These are phyloP conservation scores for Diplosoma virens DNA, from an alignment of 23 tunicate species.

Conservation along the genomic window DNA sequence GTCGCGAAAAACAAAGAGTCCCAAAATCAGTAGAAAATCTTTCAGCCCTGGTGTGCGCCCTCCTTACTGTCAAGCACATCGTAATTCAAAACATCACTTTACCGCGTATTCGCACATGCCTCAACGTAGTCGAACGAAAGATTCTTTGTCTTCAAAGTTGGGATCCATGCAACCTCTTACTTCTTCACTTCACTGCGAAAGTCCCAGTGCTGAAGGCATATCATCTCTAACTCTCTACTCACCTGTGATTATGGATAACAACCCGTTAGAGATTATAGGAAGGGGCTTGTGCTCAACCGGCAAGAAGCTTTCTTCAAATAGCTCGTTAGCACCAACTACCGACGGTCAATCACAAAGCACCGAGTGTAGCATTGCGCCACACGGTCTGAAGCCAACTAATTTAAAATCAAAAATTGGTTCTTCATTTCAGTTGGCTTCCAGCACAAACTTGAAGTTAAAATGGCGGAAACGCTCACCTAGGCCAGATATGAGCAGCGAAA, in stretches of 20 bases:
- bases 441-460: conserved; percentile 33
- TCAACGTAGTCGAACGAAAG: conserved; percentile 17
- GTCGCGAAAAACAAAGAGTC: conserved; percentile 71
- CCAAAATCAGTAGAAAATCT: conserved; percentile 65
- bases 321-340: not conserved
- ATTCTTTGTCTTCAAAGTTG: not conserved
- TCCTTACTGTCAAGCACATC: conserved; percentile 36
- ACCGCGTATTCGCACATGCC: not conserved
- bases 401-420: not conserved
- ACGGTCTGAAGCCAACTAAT: not conserved
- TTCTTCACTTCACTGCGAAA: conserved; percentile 19
- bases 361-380: conserved; percentile 16
- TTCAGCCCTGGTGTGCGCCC: conserved; percentile 47
- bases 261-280: conserved; percentile 31
- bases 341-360: not conserved
- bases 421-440: conserved; percentile 39
- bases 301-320: not conserved
- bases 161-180: not conserved
- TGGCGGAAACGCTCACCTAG: conserved; percentile 36
- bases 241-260: conserved; percentile 47
- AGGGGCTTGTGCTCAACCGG: not conserved
- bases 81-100: conserved; percentile 15
- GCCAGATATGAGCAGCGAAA: no score
- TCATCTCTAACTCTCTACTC: conserved; percentile 69
- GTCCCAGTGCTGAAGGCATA: conserved; percentile 31